Evolutionary conservation across 2,888 invertebrate genomes (phyloP), one percentile per base, ranked within the genome.

Genomic region (Apocheima hispidaria): DNA sequence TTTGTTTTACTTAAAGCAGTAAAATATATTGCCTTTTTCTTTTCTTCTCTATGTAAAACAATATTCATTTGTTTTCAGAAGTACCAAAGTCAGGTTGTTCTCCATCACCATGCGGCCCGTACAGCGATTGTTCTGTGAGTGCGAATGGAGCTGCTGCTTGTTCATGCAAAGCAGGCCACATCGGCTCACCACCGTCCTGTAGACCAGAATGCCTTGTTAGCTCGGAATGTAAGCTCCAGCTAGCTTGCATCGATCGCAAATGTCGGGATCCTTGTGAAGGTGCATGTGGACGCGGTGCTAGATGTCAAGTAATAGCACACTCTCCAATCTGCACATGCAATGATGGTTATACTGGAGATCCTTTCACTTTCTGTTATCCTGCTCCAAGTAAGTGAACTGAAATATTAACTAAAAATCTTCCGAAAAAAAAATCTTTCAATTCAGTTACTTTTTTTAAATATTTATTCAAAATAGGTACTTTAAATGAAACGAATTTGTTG

Each of bases 81-180:
- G 72, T 73, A 49, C 66, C 69, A 9, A 77, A 76, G 56, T 78
- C 81, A 46, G 92, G 94, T 10, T 98, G 97, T 79, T 90, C 94
- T 41, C 97, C 96, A 48, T 96, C 95, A 49, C 96, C 97, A 0
- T 98, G 98, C 78, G 96, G 96, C 4, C 93, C 95, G 9, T 96
- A 96, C 77, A 95, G 96, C 40, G 90, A 94, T 71, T 96, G 96
- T 75, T 83, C 87, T 63, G 88, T 92, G 12, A 91, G 87, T 61
- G 61, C 81, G 5, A 88, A 84, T 44, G 93, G 93, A 49, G 93
- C 95, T 64, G 95, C 95, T 20, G 90, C 94, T 56, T 97, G 97
- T 78, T 94, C 94, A 5, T 97, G 97, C 79, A 92, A 95, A 38
- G 88, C 94, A 1, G 95, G 95, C 48, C 96, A 96, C 73, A 93